Evolutionary conservation across 2,888 invertebrate genomes (phyloP).

Genomic region (Brenthis ino): DNA sequence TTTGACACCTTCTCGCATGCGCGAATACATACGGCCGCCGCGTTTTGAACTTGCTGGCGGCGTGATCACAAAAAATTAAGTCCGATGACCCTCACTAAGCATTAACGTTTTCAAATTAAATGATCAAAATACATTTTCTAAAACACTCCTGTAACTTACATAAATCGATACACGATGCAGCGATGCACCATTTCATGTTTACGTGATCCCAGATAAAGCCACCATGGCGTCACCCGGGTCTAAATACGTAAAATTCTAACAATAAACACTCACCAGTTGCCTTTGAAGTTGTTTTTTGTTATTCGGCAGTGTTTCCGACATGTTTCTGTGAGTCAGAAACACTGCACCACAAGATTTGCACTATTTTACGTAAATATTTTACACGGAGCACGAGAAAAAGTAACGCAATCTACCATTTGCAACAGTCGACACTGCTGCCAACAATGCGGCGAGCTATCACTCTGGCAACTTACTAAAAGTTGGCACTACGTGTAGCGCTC

Average conservation of each 20-base stretch:
- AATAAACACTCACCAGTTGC: slow-evolving; percentile 84
- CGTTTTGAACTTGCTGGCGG: slow-evolving; percentile 78
- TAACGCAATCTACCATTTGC: slow-evolving; percentile 83
- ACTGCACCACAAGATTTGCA: slow-evolving; percentile 78
- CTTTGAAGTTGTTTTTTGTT: slow-evolving; percentile 83
- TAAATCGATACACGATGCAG: slow-evolving; percentile 81
- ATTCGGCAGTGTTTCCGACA: slow-evolving; percentile 83
- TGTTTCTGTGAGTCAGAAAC: slow-evolving; percentile 80
- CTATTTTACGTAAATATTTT: slow-evolving; percentile 84
- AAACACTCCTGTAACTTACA: slow-evolving; percentile 60
- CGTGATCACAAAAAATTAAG: slow-evolving; percentile 72
- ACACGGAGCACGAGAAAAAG: slow-evolving; percentile 82
- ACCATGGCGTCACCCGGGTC: slow-evolving; percentile 85
- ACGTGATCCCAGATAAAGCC: slow-evolving; percentile 85
- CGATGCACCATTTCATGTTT: slow-evolving; percentile 84
- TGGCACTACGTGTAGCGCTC: slow-evolving; percentile 57
- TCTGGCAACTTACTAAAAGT: slow-evolving; percentile 63
- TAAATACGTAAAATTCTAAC: slow-evolving; percentile 79
- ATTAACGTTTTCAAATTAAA: slow-evolving; percentile 53
- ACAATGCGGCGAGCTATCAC: slow-evolving; percentile 69
- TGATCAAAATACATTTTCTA: slow-evolving; percentile 49
- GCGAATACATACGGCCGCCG: slow-evolving; percentile 80
- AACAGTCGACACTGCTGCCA: slow-evolving; percentile 80
- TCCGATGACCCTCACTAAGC: slow-evolving; percentile 67
- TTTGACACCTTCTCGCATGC: slow-evolving; percentile 81